Base-by-base conservation (phyloP, 2,797 vertebrate genomes). In the Anas bernieri region DNA sequence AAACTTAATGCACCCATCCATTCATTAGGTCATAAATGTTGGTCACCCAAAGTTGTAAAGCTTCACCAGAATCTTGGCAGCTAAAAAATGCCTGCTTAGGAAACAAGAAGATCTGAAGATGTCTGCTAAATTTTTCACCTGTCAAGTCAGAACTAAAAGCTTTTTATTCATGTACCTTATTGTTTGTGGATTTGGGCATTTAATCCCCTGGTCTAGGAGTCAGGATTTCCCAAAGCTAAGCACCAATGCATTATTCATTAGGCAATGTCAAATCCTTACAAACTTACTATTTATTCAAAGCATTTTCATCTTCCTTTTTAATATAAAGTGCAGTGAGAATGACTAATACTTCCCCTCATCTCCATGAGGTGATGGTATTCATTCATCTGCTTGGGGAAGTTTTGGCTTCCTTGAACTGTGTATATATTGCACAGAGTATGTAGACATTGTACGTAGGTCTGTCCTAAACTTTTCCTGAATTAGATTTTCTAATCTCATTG, bases 291-390 rank as follows among this genome's bases (percentile, higher is more conserved):
- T 93, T 80, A 68, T 76, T 83, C 33, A 33, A 68, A 69, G 50
- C 43, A 25, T 48, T 86, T 91, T 64, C n/a, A 68, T 86, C n/a
- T 90, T 89, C 16, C 45, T 72, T 86, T 90, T 90, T 78, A 88
- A 83, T 37, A 59, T 22, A 17, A 91, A 88, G 31, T 52, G 17
- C 48, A 52, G 7, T 62, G 56, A 52, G 72, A 69, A 83, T 22
- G 20, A 69, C 58, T 58, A 63, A 55, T 74, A 48, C 56, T 72
- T 59, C 45, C 35, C 37, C 37, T 61, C 35, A 22, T 37, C n/a
- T 83, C 35, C 21, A 45, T 37, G 35, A 88, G 69, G n/a, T 31
- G 15, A 63, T 63, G 62, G 41, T 28, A 31, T 78, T 70, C 30
- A n/a, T 59, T 86, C 30, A 8, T 45, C n/a, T 68, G n/a, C 30